Conservation (phyloP, 2,797 vertebrate species). For the Craterocephalus amniculus region DNA sequence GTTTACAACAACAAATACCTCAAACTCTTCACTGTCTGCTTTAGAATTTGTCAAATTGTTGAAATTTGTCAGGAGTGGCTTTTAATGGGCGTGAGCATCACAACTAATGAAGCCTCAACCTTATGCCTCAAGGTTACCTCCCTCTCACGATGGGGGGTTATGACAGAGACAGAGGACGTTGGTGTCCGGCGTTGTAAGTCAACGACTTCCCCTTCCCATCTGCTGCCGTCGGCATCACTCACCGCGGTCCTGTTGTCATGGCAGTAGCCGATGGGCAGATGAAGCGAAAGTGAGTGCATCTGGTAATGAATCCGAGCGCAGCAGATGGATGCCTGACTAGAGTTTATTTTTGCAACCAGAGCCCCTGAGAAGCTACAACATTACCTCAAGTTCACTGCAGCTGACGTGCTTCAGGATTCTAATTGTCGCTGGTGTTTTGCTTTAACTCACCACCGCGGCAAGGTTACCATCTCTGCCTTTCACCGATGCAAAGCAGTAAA, state of each 20-base stretch:
- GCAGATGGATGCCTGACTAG: conserved; percentile 64
- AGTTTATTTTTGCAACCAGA: conserved; percentile 50
- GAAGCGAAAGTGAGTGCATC: conserved; percentile 65
- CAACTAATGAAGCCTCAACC: conserved; percentile 66
- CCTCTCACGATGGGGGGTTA: conserved; percentile 46
- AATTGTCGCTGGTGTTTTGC: conserved; percentile 26
- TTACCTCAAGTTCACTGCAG: conserved; percentile 36
- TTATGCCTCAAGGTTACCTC: conserved; percentile 58
- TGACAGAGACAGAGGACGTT: conserved; percentile 54
- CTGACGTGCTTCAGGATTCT: conserved; percentile 39
- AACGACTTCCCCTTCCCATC: conserved; percentile 66
- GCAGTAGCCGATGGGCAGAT: conserved; percentile 69
- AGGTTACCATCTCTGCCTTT: conserved; percentile 13
- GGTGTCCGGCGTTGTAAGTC: conserved; percentile 51
- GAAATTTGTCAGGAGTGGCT: conserved; percentile 47
- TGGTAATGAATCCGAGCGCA: conserved; percentile 61
- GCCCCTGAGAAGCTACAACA: conserved; percentile 20
- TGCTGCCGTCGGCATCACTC: conserved; percentile 56
- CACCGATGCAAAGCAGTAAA: conserved; percentile 24
- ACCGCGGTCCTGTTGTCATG: conserved; percentile 57
- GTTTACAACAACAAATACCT: conserved; percentile 28
- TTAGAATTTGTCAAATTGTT: conserved; percentile 40
- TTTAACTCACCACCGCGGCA: conserved; percentile 20
- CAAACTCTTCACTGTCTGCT: conserved; percentile 15
- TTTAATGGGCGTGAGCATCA: conserved; percentile 61